Conservation (phyloP, 2,113 vertebrate species). For the Monopterus albus region DNA sequence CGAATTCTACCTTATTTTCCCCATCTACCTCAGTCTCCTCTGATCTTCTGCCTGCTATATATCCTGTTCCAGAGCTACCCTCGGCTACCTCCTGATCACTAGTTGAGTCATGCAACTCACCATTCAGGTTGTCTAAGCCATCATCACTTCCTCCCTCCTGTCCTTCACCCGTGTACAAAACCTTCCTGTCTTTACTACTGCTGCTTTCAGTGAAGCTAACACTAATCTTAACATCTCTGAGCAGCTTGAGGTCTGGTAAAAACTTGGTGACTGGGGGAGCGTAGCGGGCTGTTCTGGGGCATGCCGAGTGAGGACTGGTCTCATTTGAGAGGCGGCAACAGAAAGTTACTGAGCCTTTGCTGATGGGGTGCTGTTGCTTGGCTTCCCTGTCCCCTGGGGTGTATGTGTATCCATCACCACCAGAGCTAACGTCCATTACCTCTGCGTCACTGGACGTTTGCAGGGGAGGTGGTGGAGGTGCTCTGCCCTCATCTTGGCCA, state of each 20-base stretch:
- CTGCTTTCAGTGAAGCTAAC: conserved; percentile 96
- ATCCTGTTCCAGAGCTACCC: conserved; percentile 77
- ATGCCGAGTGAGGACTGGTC: conserved; percentile 83
- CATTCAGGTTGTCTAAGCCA: conserved; percentile 86
- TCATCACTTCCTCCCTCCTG: conserved; percentile 82
- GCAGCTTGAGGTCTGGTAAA: conserved; percentile 94
- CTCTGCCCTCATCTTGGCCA: conserved; percentile 87
- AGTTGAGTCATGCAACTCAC: conserved; percentile 88
- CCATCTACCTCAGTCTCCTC: conserved; percentile 89
- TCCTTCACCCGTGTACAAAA: conserved; percentile 93
- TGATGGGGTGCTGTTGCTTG: conserved; percentile 84
- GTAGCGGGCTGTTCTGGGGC: conserved; percentile 95
- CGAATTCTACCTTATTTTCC: conserved; percentile 98
- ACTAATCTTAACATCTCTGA: conserved; percentile 97
- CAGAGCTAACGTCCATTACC: conserved; percentile 99
- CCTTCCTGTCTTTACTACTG: conserved; percentile 96
- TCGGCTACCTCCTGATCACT: conserved; percentile 75
- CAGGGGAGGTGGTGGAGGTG: conserved; percentile 99
- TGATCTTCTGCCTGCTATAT: conserved; percentile 79
- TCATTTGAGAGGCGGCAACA: conserved; percentile 86
- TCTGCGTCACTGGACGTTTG: conserved; percentile 99
- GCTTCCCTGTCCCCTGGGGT: conserved; percentile 90
- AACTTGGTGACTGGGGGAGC: conserved; percentile 93
- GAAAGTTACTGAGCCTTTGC: conserved; percentile 90
- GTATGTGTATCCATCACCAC: conserved; percentile 99